Base-by-base conservation (phyloP, 2,888 invertebrate species). In the Phaonia tiefii region DNA sequence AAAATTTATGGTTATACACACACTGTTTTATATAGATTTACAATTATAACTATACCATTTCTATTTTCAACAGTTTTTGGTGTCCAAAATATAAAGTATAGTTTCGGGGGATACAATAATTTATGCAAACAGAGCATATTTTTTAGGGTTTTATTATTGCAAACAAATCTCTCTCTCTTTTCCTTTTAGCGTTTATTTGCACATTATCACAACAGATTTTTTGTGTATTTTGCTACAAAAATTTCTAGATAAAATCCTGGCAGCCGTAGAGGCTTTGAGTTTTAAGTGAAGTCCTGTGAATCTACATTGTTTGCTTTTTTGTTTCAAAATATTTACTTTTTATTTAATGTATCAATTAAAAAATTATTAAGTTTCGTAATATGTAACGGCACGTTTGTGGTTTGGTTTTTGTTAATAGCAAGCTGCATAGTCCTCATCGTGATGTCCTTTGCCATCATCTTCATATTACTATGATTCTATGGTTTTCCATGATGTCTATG, bases 291-390 rank as follows among this genome's bases (percentile, higher is more conserved):
- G 8, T 31, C 31, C 8, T 31, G 31, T 31, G 31, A 3, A 8
- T 3, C 31, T 31, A 37, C 60, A 17, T 83, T 83, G 83, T 85
- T 77, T 85, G 86, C 82, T 83, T 84, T 44, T 86, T 84, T 84
- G 86, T 86, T 84, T 84, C 22, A 42, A 42, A 63, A 63, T 81
- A 71, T 80, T 83, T 85, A 79, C 83, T 73, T 79, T 85, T 84
- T 87, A 87, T 90, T 89, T 89, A 89, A 90, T 90, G 90, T 90
- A 90, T 90, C 90, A 90, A 90, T 90, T 90, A 90, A 90, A 90
- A 63, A 90, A 89, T 89, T 89, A 90, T 90, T 90, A 89, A 89
- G 89, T 89, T 87, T 88, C 85, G 88, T 89, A 63, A 88, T 89
- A 90, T 90, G 89, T 87, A 86, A 85, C 86, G 87, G 88, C 89